Evolutionary conservation across 1,140 invertebrate species (phyloP), one percentile per base, ranked within the genome.

Genomic region (Anagrus nilaparvatae): DNA sequence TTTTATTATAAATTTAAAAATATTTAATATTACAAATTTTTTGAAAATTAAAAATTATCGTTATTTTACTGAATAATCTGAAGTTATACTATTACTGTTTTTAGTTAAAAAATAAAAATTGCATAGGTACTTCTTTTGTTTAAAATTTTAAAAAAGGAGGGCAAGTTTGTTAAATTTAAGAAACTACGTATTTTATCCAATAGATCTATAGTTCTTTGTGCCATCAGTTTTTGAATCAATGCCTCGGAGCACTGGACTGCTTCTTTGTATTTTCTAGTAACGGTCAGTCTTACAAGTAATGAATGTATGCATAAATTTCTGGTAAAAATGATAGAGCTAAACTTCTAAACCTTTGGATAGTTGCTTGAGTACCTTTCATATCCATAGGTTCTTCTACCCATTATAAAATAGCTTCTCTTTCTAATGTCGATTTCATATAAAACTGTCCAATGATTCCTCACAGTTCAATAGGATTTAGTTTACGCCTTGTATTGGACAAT

Each of bases 301-400:
- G 89, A 42, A 97, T 78, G 56, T 99, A 99, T 1, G 84, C 82
- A 70, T 99, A 95, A 9, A 96, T 84, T 69, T 99, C 96, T n/a
- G 93, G 87, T 16, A 90, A 71, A 3, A 95, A 74, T 0, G 79
- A 76, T 44, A 79, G 77, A 3, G 74, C 72, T 13, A 82, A 81
- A 19, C 78, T 77, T 44, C 84, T 70, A 23, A 80, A 75, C 47
- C 81, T 72, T 30, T 77, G 73, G 4, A 74, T 63, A 54, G 77
- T 71, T n/a, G 75, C 71, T 50, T 80, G 72, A 3, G 72, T 67
- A 30, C 61, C 61, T 49, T 78, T 76, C 25, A 73, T 75, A 49
- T 86, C 84, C 64, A 81, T 82, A n/a, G 75, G 63, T 49, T 81
- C 82, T 43, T 94, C 80, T 4, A 83, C 71, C 60, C 70, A 75